Conservation (phyloP, 2,888 invertebrate genomes). For the Drosophila melanosoma region DNA sequence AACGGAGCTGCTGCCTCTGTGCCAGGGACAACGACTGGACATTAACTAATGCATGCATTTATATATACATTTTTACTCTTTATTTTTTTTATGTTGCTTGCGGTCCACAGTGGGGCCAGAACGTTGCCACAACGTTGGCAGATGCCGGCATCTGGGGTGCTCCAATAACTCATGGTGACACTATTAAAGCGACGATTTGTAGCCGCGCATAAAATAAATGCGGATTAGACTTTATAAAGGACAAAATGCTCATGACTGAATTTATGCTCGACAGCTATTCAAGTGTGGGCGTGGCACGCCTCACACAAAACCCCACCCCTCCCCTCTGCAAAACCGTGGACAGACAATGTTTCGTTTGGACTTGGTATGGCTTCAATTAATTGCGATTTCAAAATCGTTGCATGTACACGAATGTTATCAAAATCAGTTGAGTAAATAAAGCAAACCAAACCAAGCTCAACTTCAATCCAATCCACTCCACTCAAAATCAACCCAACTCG, state of each 20-base stretch:
- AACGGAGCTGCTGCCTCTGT: conserved; percentile 67
- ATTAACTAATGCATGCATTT: conserved; percentile 80
- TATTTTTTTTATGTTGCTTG: conserved; percentile 29
- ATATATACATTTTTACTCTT: conserved; percentile 32
- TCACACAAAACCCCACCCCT: neutral
- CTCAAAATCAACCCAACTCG: conserved; percentile 46
- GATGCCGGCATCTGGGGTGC: conserved; percentile 44
- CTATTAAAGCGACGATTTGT: conserved; percentile 85
- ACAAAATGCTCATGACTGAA: conserved; percentile 84
- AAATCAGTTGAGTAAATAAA: conserved; percentile 84
- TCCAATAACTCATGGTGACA: conserved; percentile 85
- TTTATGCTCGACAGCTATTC: conserved; percentile 74
- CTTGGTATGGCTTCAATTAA: conserved; percentile 56
- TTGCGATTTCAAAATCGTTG: conserved; percentile 74
- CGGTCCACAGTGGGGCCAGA: conserved; percentile 27
- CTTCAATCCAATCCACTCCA: conserved; percentile 22
- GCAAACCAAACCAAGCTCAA: conserved; percentile 43
- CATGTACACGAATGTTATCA: conserved; percentile 84
- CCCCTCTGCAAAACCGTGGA: neutral
- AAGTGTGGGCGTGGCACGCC: conserved; percentile 48
- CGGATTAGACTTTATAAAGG: conserved; percentile 85
- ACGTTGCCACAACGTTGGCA: neutral
- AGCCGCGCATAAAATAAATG: conserved; percentile 85
- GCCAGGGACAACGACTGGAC: conserved; percentile 69
- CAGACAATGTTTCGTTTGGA: conserved; percentile 7